Conservation (phyloP, 2,888 invertebrate genomes). For the Xanthia togata region DNA sequence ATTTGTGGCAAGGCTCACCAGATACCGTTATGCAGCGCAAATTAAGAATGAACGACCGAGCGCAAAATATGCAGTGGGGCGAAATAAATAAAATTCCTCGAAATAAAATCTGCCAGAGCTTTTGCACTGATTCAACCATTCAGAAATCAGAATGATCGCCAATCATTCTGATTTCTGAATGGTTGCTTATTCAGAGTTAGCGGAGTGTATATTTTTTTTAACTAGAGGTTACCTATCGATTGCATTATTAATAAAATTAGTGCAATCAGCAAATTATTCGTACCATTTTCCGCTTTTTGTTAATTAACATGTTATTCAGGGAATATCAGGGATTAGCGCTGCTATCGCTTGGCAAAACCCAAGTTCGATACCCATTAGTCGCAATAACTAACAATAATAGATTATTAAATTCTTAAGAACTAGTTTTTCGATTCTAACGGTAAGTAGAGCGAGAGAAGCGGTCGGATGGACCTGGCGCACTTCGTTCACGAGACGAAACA, state of each 20-base stretch:
- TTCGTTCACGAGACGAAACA: conserved; percentile 65
- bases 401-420: conserved; percentile 33
- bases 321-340: not conserved
- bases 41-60: conserved; percentile 58
- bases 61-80: conserved; percentile 46
- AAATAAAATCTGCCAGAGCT: conserved; percentile 32
- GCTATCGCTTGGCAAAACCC: conserved; percentile 15
- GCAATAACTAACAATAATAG: not conserved
- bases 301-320: conserved; percentile 5
- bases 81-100: conserved; percentile 40
- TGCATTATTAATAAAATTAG: not conserved
- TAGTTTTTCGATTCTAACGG: conserved; percentile 57
- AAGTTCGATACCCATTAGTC: not conserved
- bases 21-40: conserved; percentile 63
- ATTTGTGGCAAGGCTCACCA: conserved; percentile 56
- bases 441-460: conserved; percentile 66
- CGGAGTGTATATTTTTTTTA: conserved; percentile 10
- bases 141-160: too few relatives aligned
- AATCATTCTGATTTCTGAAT: conserved; percentile 30
- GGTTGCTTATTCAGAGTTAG: conserved; percentile 9
- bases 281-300: conserved; percentile 12
- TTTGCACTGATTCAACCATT: too few relatives aligned
- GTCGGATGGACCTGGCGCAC: conserved; percentile 57
- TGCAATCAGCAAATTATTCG: conserved; percentile 8
- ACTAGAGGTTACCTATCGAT: conserved; percentile 6